Conservation (phyloP, 2,797 vertebrate genomes). For the Diglossa cyanea region DNA sequence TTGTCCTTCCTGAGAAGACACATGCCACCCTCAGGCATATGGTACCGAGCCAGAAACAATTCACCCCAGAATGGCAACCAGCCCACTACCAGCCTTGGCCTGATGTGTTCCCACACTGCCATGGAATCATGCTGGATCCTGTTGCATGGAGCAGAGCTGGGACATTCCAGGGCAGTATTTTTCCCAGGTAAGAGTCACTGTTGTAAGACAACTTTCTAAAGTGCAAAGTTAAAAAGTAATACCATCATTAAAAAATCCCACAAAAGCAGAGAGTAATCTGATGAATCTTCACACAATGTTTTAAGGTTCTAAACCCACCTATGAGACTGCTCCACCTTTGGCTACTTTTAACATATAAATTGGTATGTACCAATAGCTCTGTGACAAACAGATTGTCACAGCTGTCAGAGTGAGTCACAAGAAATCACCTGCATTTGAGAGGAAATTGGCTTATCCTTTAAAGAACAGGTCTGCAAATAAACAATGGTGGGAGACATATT, state of each 20-base stretch:
- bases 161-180: background rate
- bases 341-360: background rate
- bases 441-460: background rate
- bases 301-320: background rate
- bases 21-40: slow-evolving; percentile 9
- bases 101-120: background rate
- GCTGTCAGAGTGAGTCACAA: background rate
- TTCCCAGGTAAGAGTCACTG: background rate
- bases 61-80: background rate
- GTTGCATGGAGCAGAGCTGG: background rate
- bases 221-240: background rate
- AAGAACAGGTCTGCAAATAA: background rate
- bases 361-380: background rate
- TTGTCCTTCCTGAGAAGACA: slow-evolving; percentile 60
- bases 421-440: background rate
- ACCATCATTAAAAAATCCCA: rapidly evolving
- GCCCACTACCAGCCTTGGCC: background rate
- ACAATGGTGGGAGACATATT: background rate
- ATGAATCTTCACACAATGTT: background rate
- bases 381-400: background rate
- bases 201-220: background rate
- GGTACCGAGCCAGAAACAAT: background rate
- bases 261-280: background rate
- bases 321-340: background rate
- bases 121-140: background rate